Evolutionary conservation across 2,113 vertebrate genomes (phyloP).

Genomic region (Paedocypris sp.): DNA sequence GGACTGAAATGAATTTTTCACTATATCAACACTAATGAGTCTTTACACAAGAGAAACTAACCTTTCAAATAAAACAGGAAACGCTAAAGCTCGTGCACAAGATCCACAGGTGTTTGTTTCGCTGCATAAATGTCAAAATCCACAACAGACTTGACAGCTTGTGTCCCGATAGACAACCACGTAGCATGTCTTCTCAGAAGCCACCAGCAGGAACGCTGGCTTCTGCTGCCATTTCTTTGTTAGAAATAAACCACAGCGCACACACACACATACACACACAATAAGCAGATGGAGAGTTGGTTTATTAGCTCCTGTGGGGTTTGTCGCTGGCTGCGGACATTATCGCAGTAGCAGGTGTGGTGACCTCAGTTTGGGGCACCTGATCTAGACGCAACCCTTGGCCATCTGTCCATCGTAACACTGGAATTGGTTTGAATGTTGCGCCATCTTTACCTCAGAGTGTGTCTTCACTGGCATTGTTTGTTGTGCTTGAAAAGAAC

Average conservation of each 20-base stretch:
- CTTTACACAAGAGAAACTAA: neutral
- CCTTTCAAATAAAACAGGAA: neutral
- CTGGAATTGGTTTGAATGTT: neutral
- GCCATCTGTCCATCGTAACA: slow-evolving; percentile 12
- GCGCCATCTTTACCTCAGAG: no score
- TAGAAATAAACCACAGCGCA: no score
- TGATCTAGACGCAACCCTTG: slow-evolving; percentile 7
- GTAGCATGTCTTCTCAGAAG: neutral
- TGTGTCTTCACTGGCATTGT: no score
- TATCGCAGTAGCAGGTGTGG: slow-evolving; percentile 16
- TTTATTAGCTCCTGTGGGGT: slow-evolving; percentile 16
- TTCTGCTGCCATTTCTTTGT: slow-evolving; percentile 14
- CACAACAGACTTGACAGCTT: slow-evolving; percentile 10
- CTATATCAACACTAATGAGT: neutral
- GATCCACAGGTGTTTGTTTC: slow-evolving; percentile 6
- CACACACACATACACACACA: no score
- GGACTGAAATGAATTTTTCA: no score
- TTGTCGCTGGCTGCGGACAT: slow-evolving; percentile 14
- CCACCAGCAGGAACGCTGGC: slow-evolving; percentile 8
- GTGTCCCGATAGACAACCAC: neutral
- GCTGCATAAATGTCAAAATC: neutral
- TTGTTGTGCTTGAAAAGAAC: no score
- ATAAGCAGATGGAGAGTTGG: slow-evolving; percentile 12
- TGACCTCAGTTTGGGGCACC: slow-evolving; percentile 13
- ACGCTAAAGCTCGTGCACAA: neutral